phyloP scores from a whole-genome alignment of 2,797 vertebrate genomes.

The Dromococcyx pavoninus region DNA sequence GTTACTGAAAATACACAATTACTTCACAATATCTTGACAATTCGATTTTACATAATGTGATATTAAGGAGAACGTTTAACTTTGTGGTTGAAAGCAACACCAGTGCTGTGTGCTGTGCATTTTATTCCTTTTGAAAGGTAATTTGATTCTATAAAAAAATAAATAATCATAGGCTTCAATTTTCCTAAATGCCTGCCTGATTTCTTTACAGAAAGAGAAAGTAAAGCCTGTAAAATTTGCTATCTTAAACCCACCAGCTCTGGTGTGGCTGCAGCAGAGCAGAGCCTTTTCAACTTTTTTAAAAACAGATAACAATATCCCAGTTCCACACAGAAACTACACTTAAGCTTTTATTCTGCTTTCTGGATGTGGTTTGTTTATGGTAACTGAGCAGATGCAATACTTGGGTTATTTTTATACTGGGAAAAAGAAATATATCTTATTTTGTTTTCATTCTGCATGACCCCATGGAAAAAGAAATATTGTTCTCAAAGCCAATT shows the following conservation, averaged over 20 bases:
- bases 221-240: background rate
- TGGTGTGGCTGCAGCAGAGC: background rate
- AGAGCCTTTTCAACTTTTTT: background rate
- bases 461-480: background rate
- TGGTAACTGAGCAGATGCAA: background rate
- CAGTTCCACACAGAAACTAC: background rate
- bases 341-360: background rate
- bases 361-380: background rate
- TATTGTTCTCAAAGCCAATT: background rate
- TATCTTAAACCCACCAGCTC: background rate
- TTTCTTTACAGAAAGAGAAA: constrained; percentile 15
- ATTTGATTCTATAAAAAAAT: background rate
- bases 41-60: background rate
- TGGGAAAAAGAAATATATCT: background rate
- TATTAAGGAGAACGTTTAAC: background rate
- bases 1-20: background rate
- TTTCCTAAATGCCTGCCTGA: background rate
- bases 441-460: background rate
- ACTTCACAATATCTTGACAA: background rate
- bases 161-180: background rate
- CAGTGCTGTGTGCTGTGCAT: background rate
- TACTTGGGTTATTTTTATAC: background rate
- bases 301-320: background rate
- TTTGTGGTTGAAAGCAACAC: constrained; percentile 6
- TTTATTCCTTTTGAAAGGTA: background rate